phyloP scores from a whole-genome alignment of 2,113 vertebrate genomes.

The Gadus macrocephalus region DNA sequence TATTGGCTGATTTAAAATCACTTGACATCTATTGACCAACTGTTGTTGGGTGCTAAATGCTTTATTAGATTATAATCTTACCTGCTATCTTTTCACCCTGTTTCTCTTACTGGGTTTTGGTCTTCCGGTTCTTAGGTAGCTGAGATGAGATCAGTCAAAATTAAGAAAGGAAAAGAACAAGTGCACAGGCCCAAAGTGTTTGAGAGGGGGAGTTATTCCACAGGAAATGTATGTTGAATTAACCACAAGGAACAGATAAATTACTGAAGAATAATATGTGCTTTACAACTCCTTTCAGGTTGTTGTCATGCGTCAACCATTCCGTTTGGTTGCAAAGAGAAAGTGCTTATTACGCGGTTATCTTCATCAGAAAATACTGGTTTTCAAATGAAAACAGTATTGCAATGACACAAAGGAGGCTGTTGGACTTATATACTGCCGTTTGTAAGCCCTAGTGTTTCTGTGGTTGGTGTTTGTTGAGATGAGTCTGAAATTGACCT shows the following conservation, averaged over 20 bases:
- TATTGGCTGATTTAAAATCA: not conserved
- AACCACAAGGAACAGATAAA: slow-evolving; percentile 4
- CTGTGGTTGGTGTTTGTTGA: not conserved
- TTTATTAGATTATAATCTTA: slow-evolving; percentile 26
- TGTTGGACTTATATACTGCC: not conserved
- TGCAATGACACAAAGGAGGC: too few relatives aligned
- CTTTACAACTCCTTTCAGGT: too few relatives aligned
- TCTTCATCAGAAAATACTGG: too few relatives aligned
- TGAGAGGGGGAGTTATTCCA: slow-evolving; percentile 40
- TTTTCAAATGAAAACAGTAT: too few relatives aligned
- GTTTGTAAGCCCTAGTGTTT: not conserved
- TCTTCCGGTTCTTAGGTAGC: slow-evolving; percentile 40
- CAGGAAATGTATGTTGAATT: slow-evolving; percentile 47
- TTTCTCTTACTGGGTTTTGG: slow-evolving; percentile 14
- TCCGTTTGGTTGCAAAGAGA: too few relatives aligned
- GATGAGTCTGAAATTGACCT: not conserved
- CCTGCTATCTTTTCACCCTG: slow-evolving; percentile 17
- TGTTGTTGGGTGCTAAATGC: not conserved
- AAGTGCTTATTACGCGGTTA: too few relatives aligned
- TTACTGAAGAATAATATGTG: not conserved
- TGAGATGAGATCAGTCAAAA: slow-evolving; percentile 32
- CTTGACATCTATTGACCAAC: not conserved
- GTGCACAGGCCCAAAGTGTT: not conserved
- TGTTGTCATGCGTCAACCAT: too few relatives aligned
- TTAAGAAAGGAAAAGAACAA: not conserved